phyloP scores from a whole-genome alignment of 2,888 invertebrate species.

The Mamestra brassicae region DNA sequence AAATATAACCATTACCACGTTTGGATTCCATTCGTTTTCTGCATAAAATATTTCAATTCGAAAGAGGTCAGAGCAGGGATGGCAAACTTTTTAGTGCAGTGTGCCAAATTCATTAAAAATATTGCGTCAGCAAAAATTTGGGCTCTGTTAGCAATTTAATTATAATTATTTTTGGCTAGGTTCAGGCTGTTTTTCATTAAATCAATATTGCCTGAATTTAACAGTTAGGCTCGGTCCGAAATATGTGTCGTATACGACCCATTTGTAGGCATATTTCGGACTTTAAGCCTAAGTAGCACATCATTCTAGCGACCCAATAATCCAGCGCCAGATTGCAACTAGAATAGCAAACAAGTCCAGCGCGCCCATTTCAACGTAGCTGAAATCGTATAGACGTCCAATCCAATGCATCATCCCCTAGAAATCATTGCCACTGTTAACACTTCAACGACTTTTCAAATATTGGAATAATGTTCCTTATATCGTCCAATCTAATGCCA shows the following conservation, averaged over 20 bases:
- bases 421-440: too few species aligned
- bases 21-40: background rate
- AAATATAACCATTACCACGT: background rate
- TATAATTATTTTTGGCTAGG: background rate
- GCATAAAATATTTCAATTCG: slow-evolving; percentile 11
- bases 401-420: too few species aligned
- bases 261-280: background rate
- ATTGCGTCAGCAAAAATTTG: slow-evolving; percentile 18
- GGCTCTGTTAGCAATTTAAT: background rate
- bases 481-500: too few species aligned
- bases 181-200: background rate
- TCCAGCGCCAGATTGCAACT: background rate
- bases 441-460: too few species aligned
- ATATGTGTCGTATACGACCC: too few species aligned
- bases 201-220: background rate
- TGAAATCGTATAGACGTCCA: too few species aligned
- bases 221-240: background rate
- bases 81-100: slow-evolving; percentile 23
- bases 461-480: too few species aligned
- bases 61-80: slow-evolving; percentile 30
- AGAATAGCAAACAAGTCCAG: background rate
- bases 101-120: slow-evolving; percentile 45
- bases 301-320: background rate
- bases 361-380: too few species aligned
- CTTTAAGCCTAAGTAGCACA: background rate